Base-by-base conservation (phyloP, 2,888 invertebrate species). In the Thecocarcelia acutangulata region DNA sequence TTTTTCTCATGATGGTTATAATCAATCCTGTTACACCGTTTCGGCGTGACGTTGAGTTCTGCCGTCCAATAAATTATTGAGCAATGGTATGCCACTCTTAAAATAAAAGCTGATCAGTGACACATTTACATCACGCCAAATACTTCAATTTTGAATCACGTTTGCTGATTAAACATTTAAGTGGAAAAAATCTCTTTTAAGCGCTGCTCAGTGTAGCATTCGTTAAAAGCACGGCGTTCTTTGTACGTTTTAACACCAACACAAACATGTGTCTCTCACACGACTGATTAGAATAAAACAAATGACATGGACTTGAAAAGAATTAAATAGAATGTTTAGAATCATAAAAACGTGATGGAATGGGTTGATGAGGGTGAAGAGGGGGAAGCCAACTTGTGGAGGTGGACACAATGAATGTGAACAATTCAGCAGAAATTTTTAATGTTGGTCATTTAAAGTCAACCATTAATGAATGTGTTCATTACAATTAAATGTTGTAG, bases 401-500 rank as follows among this genome's bases (percentile, higher is more conserved):
- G 12, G 28, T 54, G 37, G 13, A 40, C 11, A 17, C 33, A 74
- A 74, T 66, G 74, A 74, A 72, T 77, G 33, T 24, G 37, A 66
- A 73, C 72, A 66, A 79, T 79, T 73, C 9, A 73, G 54, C 54
- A 56, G 56, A 66, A 63, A 69, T 56, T 77, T 74, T 78, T 78
- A 82, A 82, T 82, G 78, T 72, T 72, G 82, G 78, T 37, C 74
- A 82, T 82, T 83, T 76, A 80, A 69, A 69, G 72, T 61, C 76
- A 80, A 68, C 76, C 80, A 80, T 72, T 79, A 83, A 80, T 83
- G 66, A 83, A 80, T 79, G 72, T 68, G 68, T 83, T 83, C 76
- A 83, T 83, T 83, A 78, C 74, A 75, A 82, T 80, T 83, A 80
- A 80, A 83, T 76, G 68, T 79, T 76, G 76, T 64, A 80, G 50